Evolutionary conservation across 2,113 vertebrate species (phyloP).

Genomic region (Pygoscelis antarcticus): DNA sequence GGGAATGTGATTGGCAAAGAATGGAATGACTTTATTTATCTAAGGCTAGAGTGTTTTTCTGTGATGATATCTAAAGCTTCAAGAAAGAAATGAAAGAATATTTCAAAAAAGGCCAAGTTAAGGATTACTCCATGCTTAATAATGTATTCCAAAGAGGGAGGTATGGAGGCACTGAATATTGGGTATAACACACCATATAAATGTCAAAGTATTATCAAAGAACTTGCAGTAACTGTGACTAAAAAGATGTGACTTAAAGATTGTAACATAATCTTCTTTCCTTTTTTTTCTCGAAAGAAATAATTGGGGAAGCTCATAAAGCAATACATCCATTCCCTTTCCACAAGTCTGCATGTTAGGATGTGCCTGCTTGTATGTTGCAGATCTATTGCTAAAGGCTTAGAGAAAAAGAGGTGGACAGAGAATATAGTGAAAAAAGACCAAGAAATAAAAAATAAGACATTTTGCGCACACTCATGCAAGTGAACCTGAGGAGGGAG

Average conservation of each 20-base stretch:
- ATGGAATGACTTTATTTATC: not conserved
- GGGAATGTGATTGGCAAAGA: not conserved
- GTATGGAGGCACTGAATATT: not conserved
- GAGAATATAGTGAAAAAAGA: not conserved
- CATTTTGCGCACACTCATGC: not conserved
- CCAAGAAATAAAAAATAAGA: not conserved
- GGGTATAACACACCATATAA: not conserved
- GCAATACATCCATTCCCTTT: not conserved
- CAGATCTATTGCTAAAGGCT: not conserved
- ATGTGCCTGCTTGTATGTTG: not conserved
- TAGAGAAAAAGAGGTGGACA: not conserved
- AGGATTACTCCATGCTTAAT: not conserved
- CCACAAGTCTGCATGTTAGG: not conserved
- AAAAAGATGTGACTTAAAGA: not conserved
- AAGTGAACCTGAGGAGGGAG: not conserved
- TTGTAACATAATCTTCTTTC: not conserved
- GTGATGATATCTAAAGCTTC: not conserved
- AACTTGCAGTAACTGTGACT: not conserved
- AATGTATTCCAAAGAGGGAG: not conserved
- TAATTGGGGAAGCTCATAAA: not conserved
- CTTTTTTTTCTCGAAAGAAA: not conserved
- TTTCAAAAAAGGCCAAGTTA: not conserved
- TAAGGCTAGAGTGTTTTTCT: not conserved
- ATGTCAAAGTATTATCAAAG: not conserved
- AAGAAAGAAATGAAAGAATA: not conserved